Base-by-base conservation (phyloP, 2,888 invertebrate genomes). In the Mechanitis messenoides region DNA sequence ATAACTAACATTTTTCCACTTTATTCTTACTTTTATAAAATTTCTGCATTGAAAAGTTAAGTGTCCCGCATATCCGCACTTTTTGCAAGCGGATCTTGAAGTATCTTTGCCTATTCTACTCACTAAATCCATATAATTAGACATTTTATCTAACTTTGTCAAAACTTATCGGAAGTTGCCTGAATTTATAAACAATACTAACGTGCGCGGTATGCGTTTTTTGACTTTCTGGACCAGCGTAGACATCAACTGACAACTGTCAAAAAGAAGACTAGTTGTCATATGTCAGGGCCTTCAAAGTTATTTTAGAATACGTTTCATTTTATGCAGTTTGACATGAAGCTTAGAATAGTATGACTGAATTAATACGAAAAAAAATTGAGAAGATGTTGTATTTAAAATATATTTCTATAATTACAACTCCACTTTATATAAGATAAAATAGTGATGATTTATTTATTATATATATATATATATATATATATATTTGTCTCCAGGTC, bases 51-150 rank as follows among this genome's bases (percentile, higher is more conserved):
- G 98, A 83, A 95, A 98, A 12, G 98, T 98, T 73, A 98, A 91
- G 83, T 98, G 98, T 1, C 98, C 98, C 65, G 97, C 96, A 85
- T 98, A 98, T 70, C 98, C 98, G 91, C 98, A 98, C 85, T 97
- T 97, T 81, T 96, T 97, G 80, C 98, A 98, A 0, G 97, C 96
- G 31, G 96, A 95, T 55, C 96, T 91, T n/a, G 93, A 90, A 38
- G 92, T 92, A 72, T 94, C 95, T 80, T 96, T 95, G 68, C 94
- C 94, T 56, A 86, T 77, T 78, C 85, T 89, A 73, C 79, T 85
- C 4, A 84, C 80, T 68, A 87, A 75, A 74, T 89, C 88, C 20
- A 79, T 75, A 64, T 85, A 87, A 67, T 83, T 84, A 33, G 85
- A 84, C 85, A 86, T 87, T 64, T 53, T 75, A 56, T n/a, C 12